A percentile compares a stretch with the other conserved stretches of the same genome.
Evolutionary conservation across 2,888 invertebrate species (phyloP).

Genomic region (Dolomedes plantarius): DNA sequence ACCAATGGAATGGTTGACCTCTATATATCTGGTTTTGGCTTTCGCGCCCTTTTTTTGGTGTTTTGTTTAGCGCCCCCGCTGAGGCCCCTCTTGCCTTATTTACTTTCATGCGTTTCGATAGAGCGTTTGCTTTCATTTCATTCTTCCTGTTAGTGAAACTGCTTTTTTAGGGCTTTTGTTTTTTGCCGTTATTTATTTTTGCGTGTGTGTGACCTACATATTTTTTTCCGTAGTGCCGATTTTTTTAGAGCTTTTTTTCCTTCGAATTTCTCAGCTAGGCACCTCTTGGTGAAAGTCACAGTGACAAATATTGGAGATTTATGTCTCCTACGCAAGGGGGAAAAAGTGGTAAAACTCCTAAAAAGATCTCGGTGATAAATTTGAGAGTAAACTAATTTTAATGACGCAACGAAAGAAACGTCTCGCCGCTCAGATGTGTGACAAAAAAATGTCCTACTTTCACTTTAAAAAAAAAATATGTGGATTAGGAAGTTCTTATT

Average conservation of each 20-base stretch:
- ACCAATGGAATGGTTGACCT: slow-evolving; percentile 52
- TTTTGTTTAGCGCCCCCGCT: slow-evolving; percentile 20
- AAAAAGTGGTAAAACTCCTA: not conserved
- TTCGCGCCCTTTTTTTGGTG: slow-evolving; percentile 27
- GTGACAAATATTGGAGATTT: too few species aligned
- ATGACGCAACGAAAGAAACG: not conserved
- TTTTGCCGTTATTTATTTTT: slow-evolving; percentile 19
- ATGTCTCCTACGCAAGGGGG: not conserved
- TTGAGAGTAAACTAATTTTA: not conserved
- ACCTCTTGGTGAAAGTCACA: too few species aligned
- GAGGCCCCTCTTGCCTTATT: slow-evolving; percentile 51
- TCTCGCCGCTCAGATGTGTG: too few species aligned
- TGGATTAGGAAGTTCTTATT: too few species aligned
- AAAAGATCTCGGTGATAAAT: not conserved
- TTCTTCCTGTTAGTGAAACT: slow-evolving; percentile 66
- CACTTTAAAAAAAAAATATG: not conserved
- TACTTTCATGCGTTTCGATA: slow-evolving; percentile 61
- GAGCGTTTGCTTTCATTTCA: slow-evolving; percentile 65
- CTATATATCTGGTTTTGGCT: slow-evolving; percentile 46
- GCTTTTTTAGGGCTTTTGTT: slow-evolving; percentile 11
- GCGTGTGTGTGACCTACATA: slow-evolving; percentile 1
- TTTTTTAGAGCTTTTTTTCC: too few species aligned
- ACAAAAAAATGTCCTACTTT: too few species aligned
- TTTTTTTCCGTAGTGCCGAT: not conserved
- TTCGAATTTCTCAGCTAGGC: too few species aligned